phyloP scores from a whole-genome alignment of 2,797 vertebrate genomes.

The Tinamus major region DNA sequence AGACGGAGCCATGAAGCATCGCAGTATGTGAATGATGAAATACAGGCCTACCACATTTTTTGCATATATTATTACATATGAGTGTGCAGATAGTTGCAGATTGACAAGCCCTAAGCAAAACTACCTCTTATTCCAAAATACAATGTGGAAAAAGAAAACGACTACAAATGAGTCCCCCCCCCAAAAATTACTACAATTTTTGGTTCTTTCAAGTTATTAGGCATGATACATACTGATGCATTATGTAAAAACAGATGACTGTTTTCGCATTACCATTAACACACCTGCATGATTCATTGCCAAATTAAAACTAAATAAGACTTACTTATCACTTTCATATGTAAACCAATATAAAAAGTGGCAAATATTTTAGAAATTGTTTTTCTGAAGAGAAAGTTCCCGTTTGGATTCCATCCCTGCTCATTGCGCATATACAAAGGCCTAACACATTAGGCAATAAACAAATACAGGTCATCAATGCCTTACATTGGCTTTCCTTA shows the following conservation, averaged over 20 bases:
- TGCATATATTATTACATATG: rapidly evolving
- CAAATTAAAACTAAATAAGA: slow-evolving; percentile 53
- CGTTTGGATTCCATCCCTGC: neutral
- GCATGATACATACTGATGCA: neutral
- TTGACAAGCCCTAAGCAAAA: neutral
- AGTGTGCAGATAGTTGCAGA: neutral
- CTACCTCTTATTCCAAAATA: neutral
- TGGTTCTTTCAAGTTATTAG: slow-evolving; percentile 4
- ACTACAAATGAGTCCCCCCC: neutral
- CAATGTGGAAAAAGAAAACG: neutral
- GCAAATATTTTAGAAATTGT: slow-evolving; percentile 36
- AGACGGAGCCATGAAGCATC: neutral
- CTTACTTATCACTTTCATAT: slow-evolving; percentile 50
- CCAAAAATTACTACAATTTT: neutral
- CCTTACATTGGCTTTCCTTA: neutral
- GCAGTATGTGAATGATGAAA: neutral
- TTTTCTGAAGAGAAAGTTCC: slow-evolving; percentile 3
- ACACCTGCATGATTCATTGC: neutral
- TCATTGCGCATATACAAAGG: neutral
- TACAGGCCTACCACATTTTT: neutral
- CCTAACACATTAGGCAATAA: neutral
- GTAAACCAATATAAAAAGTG: slow-evolving; percentile 40
- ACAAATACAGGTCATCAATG: neutral
- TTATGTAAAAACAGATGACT: slow-evolving; percentile 27
- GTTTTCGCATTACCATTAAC: neutral